Base-by-base conservation (phyloP, 2,888 invertebrate species). In the Petrolisthes manimaculis region DNA sequence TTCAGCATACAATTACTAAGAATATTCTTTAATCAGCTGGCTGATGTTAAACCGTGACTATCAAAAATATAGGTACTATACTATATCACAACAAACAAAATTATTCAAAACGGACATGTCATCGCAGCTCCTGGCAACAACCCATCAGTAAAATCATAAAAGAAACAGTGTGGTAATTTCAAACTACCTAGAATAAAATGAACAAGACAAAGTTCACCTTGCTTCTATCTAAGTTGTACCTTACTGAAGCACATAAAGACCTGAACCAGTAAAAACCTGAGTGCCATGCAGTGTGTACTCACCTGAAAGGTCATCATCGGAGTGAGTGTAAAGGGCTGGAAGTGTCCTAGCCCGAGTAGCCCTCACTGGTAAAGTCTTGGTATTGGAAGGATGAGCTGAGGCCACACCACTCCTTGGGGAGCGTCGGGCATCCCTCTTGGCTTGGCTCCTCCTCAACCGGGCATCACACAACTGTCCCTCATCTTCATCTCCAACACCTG, bases 241-340 rank as follows among this genome's bases (percentile, higher is more conserved):
- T 18, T 8, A 74, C 8, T 8, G n/a, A 74, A 1, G 74, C 6
- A 21, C 9, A 37, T 37, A 37, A 14, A 78, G 8, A 78, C 9
- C 51, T 78, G 8, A 18, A 0, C 37, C 14, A 24, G 54, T 83
- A 74, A 74, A 12, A 56, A 74, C 37, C 37, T 37, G 37, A 37
- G 37, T 37, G 0, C 37, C 37, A 37, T 37, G 37, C 37, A 37
- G 37, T 37, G 37, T 61, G 71, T 51, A 79, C 74, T 54, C n/a
- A 88, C 87, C 87, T 71, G 87, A 88, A 24, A 55, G 61, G 51
- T 88, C 88, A 21, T 88, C 88, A 77, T 88, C 88, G 8, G 88
- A 88, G 21, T 84, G 80, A 56, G 55, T 88, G 80, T 88, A 84
- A 51, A 78, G 71, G 24, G 81, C 54, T 53, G 88, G 84, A 53